phyloP scores from a whole-genome alignment of 2,888 invertebrate genomes.

The Tethea ocularis region DNA sequence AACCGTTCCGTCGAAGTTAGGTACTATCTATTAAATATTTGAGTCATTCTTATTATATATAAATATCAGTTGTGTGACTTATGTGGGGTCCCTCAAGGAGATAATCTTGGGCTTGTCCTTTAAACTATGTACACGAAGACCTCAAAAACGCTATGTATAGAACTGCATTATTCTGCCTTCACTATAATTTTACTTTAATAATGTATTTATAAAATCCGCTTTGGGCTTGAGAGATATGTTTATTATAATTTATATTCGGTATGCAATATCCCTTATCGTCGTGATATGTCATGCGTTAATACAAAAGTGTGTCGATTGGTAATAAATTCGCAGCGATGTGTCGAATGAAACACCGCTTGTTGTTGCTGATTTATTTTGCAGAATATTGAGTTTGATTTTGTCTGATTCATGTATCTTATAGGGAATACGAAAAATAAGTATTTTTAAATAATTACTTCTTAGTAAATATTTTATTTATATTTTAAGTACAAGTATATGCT shows the following conservation, averaged over 20 bases:
- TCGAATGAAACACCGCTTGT: too few species aligned
- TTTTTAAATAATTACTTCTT: too few species aligned
- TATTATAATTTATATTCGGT: background rate
- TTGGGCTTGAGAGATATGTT: background rate
- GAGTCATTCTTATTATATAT: background rate
- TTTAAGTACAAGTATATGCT: too few species aligned
- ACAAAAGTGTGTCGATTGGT: constrained; percentile 1
- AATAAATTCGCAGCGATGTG: background rate
- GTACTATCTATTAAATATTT: background rate
- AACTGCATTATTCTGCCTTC: background rate
- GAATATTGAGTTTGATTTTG: too few species aligned
- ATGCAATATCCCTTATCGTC: background rate
- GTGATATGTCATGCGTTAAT: background rate
- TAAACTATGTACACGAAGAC: background rate
- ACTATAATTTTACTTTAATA: background rate
- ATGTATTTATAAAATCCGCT: background rate
- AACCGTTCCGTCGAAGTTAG: background rate
- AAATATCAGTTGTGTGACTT: background rate
- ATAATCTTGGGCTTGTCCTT: background rate
- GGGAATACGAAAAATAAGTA: too few species aligned
- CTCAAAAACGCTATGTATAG: background rate
- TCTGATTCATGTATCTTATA: too few species aligned
- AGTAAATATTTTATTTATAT: too few species aligned
- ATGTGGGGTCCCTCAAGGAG: background rate
- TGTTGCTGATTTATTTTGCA: too few species aligned